Evolutionary conservation across 2,888 invertebrate genomes (phyloP), one percentile per base, ranked within the genome.

Genomic region (Eupithecia vulgata): DNA sequence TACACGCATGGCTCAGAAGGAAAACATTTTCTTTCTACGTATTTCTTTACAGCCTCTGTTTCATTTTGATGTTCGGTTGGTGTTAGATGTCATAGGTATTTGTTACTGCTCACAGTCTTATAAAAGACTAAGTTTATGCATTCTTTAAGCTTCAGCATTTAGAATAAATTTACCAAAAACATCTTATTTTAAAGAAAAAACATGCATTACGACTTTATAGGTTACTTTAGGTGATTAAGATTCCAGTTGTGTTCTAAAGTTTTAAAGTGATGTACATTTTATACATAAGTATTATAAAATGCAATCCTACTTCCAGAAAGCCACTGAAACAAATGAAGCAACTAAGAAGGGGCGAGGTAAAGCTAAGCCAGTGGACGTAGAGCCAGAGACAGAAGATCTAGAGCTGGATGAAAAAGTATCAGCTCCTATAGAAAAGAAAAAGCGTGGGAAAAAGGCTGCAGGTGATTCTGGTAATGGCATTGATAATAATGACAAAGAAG

Each of bases 341-440:
- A 84, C 91, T 40, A 91, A 91, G 84, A 93, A 91, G 80, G 90
- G 90, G 34, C 85, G 90, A 81, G 91, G 91, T 0, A 93, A 91
- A 85, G 87, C 85, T 40, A 94, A 94, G 84, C 82, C 77, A 73
- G 81, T 84, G 64, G 81, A 83, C 30, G 75, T 77, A 74, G 82
- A 83, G 73, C 81, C 79, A 68, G 88, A 88, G 67, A 67, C 81
- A 61, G 84, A 79, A 45, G 76, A 77, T 42, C 67, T 21, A 73
- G 72, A 81, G 17, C 74, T 80, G 66, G 79, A 86, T 66, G 82
- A 80, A 66, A 79, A 77, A 52, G 82, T 81, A 59, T 75, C 75
- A 57, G 80, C 76, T 13, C 77, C 81, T 40, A 79, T 82, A 30
- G 76, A 88, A 42, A 88, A 88, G 80, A 90, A 88, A 76, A 91